These are phyloP conservation scores for Centropyge bicolor DNA, from an alignment of 2,797 vertebrate species.

Conservation along the genomic window DNA sequence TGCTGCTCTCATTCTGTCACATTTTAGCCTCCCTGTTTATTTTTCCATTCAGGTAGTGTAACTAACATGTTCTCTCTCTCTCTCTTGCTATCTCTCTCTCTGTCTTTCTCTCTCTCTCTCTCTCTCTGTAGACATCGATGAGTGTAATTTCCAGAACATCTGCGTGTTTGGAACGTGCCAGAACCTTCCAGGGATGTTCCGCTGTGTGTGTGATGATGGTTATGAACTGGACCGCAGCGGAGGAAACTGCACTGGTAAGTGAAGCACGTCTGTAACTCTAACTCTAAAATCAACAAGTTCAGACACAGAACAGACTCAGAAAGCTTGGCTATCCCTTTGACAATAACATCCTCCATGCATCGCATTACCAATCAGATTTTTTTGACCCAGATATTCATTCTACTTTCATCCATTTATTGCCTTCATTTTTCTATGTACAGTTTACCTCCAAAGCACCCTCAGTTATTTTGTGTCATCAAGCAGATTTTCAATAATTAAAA, in stretches of 20 bases:
- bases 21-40: background rate
- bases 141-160: conserved; percentile 95
- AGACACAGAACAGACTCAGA: conserved; percentile 13
- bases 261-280: background rate
- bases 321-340: background rate
- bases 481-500: background rate
- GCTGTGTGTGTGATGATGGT: conserved; percentile 91
- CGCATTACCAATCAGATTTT: background rate
- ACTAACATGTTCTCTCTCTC: conserved; percentile 1
- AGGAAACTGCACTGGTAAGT: conserved; percentile 93
- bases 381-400: background rate
- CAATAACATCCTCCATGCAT: background rate
- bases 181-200: conserved; percentile 97
- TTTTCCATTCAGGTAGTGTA: background rate
- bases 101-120: background rate
- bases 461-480: background rate
- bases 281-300: background rate
- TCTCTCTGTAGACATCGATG: conserved; percentile 88
- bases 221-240: conserved; percentile 94
- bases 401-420: background rate
- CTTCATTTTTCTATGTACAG: background rate
- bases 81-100: background rate
- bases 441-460: background rate
- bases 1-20: conserved; percentile 58
- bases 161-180: conserved; percentile 94